Evolutionary conservation across 2,113 vertebrate species (phyloP).

Genomic region (Rhabdornis inornatus): DNA sequence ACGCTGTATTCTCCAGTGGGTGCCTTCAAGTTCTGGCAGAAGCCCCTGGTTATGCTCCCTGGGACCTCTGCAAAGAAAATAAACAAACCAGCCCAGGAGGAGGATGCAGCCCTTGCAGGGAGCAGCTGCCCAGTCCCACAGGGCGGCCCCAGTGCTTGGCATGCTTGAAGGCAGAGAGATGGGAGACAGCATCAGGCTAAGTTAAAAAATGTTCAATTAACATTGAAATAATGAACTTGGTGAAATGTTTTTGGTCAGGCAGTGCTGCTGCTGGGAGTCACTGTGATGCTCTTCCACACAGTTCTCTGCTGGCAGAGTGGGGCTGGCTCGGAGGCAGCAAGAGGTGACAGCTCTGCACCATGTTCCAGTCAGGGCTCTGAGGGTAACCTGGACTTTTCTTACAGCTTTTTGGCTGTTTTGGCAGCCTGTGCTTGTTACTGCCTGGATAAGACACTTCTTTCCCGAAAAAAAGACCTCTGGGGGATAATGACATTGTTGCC

Average conservation of each 20-base stretch:
- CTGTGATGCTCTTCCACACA: not conserved
- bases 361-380: not conserved
- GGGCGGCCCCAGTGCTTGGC: fast-evolving
- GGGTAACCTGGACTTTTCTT: not conserved
- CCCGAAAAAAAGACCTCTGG: not conserved
- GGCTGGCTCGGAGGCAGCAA: not conserved
- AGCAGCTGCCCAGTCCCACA: not conserved
- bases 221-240: not conserved
- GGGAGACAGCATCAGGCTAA: not conserved
- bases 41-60: not conserved
- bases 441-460: not conserved
- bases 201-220: not conserved
- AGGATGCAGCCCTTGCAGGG: not conserved
- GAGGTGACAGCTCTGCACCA: not conserved
- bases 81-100: not conserved
- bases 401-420: not conserved
- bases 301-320: fast-evolving
- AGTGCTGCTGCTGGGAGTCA: not conserved
- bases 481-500: not conserved
- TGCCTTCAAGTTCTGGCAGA: not conserved
- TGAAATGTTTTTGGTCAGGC: not conserved
- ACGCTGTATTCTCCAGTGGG: not conserved
- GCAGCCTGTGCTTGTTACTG: not conserved
- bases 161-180: not conserved
- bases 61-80: not conserved